phyloP scores from a whole-genome alignment of 2,113 vertebrate genomes.

The Corydoras maculifer region DNA sequence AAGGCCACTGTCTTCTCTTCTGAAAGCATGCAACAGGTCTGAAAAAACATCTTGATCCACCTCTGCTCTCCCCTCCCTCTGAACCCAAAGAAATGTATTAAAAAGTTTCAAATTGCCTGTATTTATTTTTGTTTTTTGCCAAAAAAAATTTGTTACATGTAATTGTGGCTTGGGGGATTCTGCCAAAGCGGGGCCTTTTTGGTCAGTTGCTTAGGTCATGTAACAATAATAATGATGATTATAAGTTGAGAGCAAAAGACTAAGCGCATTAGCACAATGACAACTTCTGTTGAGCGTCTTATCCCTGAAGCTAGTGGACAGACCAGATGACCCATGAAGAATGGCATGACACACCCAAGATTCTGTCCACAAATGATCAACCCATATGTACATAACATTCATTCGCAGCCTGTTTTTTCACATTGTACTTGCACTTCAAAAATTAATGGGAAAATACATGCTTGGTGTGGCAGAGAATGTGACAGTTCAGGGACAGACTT shows the following conservation, averaged over 20 bases:
- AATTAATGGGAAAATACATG: no score
- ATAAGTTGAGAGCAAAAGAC: conserved; percentile 58
- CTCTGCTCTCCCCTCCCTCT: conserved; percentile 41
- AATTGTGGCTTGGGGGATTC: conserved; percentile 53
- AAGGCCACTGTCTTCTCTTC: conserved; percentile 47
- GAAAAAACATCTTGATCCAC: conserved; percentile 25
- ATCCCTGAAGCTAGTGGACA: conserved; percentile 38
- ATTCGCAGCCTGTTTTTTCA: no score
- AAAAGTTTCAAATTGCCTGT: conserved; percentile 53
- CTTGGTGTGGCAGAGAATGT: no score
- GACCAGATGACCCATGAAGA: conserved; percentile 28
- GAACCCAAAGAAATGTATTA: conserved; percentile 56
- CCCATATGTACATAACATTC: conserved; percentile 27
- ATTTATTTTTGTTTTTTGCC: conserved; percentile 32
- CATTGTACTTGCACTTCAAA: no score
- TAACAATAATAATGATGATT: conserved; percentile 64
- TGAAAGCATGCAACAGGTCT: conserved; percentile 38
- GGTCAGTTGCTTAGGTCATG: conserved; percentile 58
- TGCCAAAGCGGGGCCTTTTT: conserved; percentile 48
- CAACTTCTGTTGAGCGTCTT: conserved; percentile 46
- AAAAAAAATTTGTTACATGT: conserved; percentile 46
- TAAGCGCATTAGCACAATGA: conserved; percentile 63
- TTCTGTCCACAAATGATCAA: conserved; percentile 36
- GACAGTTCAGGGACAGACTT: no score
- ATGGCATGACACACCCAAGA: conserved; percentile 34